Evolutionary conservation across 2,888 invertebrate genomes (phyloP).

Genomic region (Ophion slaviceki): DNA sequence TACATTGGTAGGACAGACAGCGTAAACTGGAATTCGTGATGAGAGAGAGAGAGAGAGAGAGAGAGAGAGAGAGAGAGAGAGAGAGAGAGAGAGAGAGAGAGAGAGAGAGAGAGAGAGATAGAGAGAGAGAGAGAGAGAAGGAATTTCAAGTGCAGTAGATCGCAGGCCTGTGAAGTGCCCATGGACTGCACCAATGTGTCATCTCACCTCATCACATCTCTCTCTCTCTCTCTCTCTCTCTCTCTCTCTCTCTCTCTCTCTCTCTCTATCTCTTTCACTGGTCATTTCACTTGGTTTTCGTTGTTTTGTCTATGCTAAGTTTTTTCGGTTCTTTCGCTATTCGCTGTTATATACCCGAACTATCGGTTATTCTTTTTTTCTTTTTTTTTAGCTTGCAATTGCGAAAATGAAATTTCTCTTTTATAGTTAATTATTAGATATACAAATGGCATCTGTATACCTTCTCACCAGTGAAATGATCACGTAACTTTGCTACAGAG

Average conservation of each 20-base stretch:
- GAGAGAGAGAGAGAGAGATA: constrained; percentile 9
- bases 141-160: constrained; percentile 62
- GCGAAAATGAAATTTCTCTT: too few relatives aligned
- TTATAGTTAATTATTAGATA: too few relatives aligned
- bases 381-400: too few relatives aligned
- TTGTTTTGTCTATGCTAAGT: too few relatives aligned
- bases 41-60: constrained; percentile 8
- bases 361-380: too few relatives aligned
- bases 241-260: neutral
- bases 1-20: constrained; percentile 37
- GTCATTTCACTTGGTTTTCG: neutral
- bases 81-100: neutral
- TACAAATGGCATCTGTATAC: too few relatives aligned
- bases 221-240: constrained; percentile 10
- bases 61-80: constrained; percentile 31
- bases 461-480: too few relatives aligned
- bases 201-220: constrained; percentile 40
- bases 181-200: constrained; percentile 36
- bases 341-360: too few relatives aligned
- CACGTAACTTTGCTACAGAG: too few relatives aligned
- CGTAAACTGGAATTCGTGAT: constrained; percentile 50
- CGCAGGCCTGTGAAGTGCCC: constrained; percentile 44
- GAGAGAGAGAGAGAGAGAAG: constrained; percentile 11
- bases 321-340: too few relatives aligned
- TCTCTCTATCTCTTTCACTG: too few relatives aligned